These are phyloP conservation scores for Plagodis dolabraria DNA, from an alignment of 2,888 invertebrate genomes.

Conservation along the genomic window DNA sequence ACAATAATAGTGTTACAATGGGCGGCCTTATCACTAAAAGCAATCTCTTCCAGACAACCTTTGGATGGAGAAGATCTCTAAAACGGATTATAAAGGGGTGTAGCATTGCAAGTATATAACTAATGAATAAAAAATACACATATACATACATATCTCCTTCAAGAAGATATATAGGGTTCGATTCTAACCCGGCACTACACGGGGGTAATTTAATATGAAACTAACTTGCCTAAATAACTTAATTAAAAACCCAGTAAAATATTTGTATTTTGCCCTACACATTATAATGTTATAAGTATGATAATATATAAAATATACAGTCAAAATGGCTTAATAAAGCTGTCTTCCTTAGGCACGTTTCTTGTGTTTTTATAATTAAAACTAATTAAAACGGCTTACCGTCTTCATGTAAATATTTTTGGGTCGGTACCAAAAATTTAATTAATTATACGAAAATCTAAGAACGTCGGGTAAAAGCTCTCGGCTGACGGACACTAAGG, in stretches of 20 bases:
- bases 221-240: too few relatives aligned
- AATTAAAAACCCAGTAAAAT: not conserved
- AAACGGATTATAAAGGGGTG: too few relatives aligned
- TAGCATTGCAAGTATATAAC: too few relatives aligned
- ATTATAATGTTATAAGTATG: not conserved
- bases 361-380: slow-evolving; percentile 3
- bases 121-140: too few relatives aligned
- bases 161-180: too few relatives aligned
- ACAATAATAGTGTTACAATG: too few relatives aligned
- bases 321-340: not conserved
- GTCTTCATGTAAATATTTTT: slow-evolving; percentile 8
- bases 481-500: slow-evolving; percentile 37
- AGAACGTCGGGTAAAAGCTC: slow-evolving; percentile 22
- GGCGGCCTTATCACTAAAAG: too few relatives aligned
- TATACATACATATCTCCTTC: too few relatives aligned
- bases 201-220: too few relatives aligned
- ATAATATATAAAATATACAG: not conserved
- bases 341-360: not conserved
- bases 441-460: slow-evolving; percentile 24
- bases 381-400: slow-evolving; percentile 14
- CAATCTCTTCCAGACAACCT: too few relatives aligned
- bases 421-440: slow-evolving; percentile 17
- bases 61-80: too few relatives aligned
- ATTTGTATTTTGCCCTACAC: not conserved
- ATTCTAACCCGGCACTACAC: too few relatives aligned